These are phyloP conservation scores for Ctenicera cuprea DNA, from an alignment of 2,888 invertebrate species.

Conservation along the genomic window DNA sequence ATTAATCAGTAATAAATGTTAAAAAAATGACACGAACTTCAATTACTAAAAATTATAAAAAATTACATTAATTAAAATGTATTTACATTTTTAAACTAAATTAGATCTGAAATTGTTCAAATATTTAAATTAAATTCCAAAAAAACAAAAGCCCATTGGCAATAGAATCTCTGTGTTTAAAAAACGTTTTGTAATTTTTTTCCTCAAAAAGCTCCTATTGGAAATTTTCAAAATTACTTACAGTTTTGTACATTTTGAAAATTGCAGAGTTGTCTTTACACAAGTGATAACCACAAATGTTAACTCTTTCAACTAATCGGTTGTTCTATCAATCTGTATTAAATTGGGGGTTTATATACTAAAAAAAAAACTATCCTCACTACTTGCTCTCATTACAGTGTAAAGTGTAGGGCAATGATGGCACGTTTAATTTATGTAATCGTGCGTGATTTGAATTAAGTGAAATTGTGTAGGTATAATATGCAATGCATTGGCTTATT, in stretches of 20 bases:
- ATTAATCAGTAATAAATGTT: too few relatives aligned
- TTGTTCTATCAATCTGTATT: background rate
- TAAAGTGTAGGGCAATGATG: conserved; percentile 10
- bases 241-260: conserved; percentile 26
- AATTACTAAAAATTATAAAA: too few relatives aligned
- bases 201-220: too few relatives aligned
- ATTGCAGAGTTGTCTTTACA: background rate
- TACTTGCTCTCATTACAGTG: conserved; percentile 19
- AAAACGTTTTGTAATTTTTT: too few relatives aligned
- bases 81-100: too few relatives aligned
- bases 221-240: conserved; percentile 12
- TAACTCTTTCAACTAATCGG: conserved; percentile 7
- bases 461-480: background rate
- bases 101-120: too few relatives aligned
- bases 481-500: background rate
- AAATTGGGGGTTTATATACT: conserved; percentile 33
- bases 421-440: conserved; percentile 22
- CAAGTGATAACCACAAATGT: conserved; percentile 6
- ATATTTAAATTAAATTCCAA: too few relatives aligned
- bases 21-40: too few relatives aligned
- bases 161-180: too few relatives aligned
- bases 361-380: conserved; percentile 32
- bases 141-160: too few relatives aligned
- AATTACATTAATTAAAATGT: background rate
- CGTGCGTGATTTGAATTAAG: conserved; percentile 9